Base-by-base conservation (phyloP, 2,888 invertebrate species). In the Linnaemya tessellans region DNA sequence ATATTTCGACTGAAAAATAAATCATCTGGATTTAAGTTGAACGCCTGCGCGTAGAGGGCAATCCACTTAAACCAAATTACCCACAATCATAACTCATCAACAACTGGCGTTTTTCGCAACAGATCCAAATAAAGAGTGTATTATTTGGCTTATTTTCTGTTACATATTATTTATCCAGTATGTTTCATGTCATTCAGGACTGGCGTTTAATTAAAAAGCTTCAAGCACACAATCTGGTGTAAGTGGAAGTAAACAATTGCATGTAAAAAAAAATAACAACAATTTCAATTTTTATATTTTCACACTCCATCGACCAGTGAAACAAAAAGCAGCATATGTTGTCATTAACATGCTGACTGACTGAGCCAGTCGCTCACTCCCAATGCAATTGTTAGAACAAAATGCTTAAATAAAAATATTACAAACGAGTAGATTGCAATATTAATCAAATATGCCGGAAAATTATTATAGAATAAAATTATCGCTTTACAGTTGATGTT, bases 401-500 rank as follows among this genome's bases (percentile, higher is more conserved):
- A 64, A 73, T 56, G 60, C 43, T 51, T 73, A 70, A 64, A 20
- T 18, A 49, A 62, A 18, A 46, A 56, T 49, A 22, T 25, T 30
- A 30, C 2, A 30, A 3, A 46, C 3, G 13, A 3, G 11, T 51
- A 73, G 54, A 62, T 56, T 68, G 70, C 22, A 73, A 58, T 85
- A 85, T 85, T 85, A 85, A 82, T 85, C 81, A 85, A 70, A 85
- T 79, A 73, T 85, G 85, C 85, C 85, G 85, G 85, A 85, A 85
- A 79, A 79, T 74, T 64, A 79, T 79, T 79, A 64, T 68, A 64
- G 70, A 71, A 71, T 68, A 25, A 81, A 75, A 82, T 75, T 75
- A 82, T 75, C 70, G 54, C 68, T 51, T 70, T 79, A 82, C 70
- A 30, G 64, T 64, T 49, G 41, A 56, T 38, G 25, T 58, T 64